Base-by-base conservation (phyloP, 2,113 vertebrate species). In the Aegypius monachus region DNA sequence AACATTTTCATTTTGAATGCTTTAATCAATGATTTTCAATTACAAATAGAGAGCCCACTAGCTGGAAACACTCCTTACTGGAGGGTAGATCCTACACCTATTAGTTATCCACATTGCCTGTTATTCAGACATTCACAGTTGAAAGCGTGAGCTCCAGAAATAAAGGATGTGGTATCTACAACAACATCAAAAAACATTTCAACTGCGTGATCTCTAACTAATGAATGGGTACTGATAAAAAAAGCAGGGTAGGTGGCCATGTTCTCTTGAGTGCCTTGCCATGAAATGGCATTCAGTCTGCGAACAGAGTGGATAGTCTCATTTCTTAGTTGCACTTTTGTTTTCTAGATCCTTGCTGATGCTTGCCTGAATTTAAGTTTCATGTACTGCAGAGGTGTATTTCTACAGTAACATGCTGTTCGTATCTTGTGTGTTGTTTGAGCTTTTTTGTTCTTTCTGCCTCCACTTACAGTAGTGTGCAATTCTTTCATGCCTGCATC, bases 11-110 rank as follows among this genome's bases (percentile, higher is more conserved):
- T 95, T 94, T 93, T 71, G n/a, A 86, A 14, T 2, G 1, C 63
- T 89, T 93, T 65, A 90, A 96, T 93, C 63, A 93, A 74, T 88
- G 40, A 52, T n/a, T 65, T 96, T 93, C 74, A 75, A 47, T 92
- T 91, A 67, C 56, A 82, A 90, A 84, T 43, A 43, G 48, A 72
- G 59, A 79, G 15, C 23, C 40, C n/a, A 23, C 68, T 78, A 71
- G 45, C 83, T 89, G 73, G 52, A 70, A 93, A 36, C 0, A 1
- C 65, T 88, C 63, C 34, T 86, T 66, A 65, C 80, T 0, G 0
- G 38, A 83, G 88, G 86, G 80, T 36, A 81, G 31, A 58, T 78
- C 72, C 63, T 81, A 23, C 26, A 32, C 9, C 53, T 68, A 18
- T 95, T 88, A 90, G 66, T 93, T 88, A 95, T 52, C 42, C 25